A percentile compares a stretch with the other conserved stretches of the same genome.
These are phyloP conservation scores for Pasiphila rectangulata DNA, from an alignment of 2,888 invertebrate species.

Conservation along the genomic window DNA sequence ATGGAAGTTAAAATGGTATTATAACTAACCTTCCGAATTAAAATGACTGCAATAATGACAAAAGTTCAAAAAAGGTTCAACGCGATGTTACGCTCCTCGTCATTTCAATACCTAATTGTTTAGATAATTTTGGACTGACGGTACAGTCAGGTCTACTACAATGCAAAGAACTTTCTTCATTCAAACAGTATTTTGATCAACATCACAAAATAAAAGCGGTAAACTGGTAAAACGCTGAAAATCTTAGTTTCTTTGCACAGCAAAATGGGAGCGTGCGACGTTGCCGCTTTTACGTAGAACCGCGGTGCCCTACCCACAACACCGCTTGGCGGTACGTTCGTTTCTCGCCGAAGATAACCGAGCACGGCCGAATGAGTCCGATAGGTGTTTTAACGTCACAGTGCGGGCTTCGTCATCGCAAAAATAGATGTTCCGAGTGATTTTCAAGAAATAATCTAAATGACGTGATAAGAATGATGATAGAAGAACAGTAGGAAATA, in stretches of 20 bases:
- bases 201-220: background rate
- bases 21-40: too few species aligned
- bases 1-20: too few species aligned
- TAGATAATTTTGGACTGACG: too few species aligned
- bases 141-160: too few species aligned
- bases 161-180: too few species aligned
- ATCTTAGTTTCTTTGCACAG: constrained; percentile 7
- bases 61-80: too few species aligned
- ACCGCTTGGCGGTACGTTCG: constrained; percentile 53
- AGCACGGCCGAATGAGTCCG: constrained; percentile 46
- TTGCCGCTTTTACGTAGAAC: constrained; percentile 61
- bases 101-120: too few species aligned
- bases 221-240: background rate
- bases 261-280: constrained; percentile 51
- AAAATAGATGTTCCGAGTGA: constrained; percentile 34
- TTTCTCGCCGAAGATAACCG: constrained; percentile 50
- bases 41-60: too few species aligned
- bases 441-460: background rate
- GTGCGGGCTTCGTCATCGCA: constrained; percentile 44
- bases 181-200: background rate
- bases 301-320: constrained; percentile 29
- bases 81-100: too few species aligned
- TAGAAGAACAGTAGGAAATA: background rate
- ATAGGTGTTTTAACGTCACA: constrained; percentile 35
- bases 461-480: too few species aligned